Evolutionary conservation across 2,888 invertebrate genomes (phyloP).

Genomic region (Didymodactylos carnosus): DNA sequence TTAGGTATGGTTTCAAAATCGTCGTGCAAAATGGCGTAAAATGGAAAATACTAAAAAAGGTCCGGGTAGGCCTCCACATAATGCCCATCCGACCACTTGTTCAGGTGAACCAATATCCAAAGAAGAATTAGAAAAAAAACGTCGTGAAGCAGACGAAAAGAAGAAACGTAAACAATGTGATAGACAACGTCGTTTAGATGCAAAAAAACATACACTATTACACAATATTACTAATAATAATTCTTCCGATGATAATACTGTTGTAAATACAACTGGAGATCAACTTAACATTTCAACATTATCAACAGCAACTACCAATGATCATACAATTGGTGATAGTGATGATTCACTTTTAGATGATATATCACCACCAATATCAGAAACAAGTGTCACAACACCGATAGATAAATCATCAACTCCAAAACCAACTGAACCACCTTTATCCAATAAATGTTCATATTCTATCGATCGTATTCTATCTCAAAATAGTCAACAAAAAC

Average conservation of each 20-base stretch:
- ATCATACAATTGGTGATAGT: no score
- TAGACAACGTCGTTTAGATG: not conserved
- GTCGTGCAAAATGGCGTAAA: constrained; percentile 52
- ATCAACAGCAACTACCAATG: no score
- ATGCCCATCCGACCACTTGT: constrained; percentile 89
- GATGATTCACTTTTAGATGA: no score
- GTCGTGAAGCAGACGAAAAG: constrained; percentile 41
- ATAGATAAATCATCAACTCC: not conserved
- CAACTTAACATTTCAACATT: no score
- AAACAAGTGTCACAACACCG: no score
- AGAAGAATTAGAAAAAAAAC: constrained; percentile 38
- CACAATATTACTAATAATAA: no score
- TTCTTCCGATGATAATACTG: no score
- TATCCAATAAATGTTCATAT: not conserved
- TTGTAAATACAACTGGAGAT: no score
- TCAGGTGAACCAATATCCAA: constrained; percentile 89
- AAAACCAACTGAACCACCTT: not conserved
- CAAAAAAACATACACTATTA: no score
- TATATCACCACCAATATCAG: no score
- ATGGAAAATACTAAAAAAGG: constrained; percentile 97
- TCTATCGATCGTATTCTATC: not conserved
- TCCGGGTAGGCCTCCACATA: constrained; percentile 89
- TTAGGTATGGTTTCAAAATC: constrained; percentile 46
- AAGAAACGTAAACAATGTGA: constrained; percentile 57
- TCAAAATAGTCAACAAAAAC: not conserved